Evolutionary conservation across 2,888 invertebrate species (phyloP).

Genomic region (Noctua fimbriata): DNA sequence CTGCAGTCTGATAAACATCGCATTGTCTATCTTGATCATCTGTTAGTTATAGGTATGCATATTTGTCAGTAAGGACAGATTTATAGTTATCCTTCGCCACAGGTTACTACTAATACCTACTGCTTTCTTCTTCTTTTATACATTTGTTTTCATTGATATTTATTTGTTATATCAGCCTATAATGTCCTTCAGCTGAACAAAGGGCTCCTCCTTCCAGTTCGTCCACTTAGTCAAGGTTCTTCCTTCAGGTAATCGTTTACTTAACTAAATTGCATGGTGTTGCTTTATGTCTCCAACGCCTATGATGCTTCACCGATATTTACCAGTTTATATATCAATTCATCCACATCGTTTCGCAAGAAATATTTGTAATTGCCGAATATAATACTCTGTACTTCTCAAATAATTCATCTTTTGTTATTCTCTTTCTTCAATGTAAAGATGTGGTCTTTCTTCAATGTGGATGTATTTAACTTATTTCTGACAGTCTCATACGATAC

Average conservation of each 20-base stretch:
- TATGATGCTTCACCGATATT: not conserved
- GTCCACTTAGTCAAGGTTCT: not conserved
- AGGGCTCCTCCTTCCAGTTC: not conserved
- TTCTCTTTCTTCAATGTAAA: not conserved
- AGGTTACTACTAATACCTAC: not conserved
- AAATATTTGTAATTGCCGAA: not conserved
- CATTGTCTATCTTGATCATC: not conserved
- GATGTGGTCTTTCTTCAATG: no score
- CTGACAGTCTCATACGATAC: not conserved
- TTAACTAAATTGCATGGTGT: not conserved
- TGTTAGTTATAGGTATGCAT: not conserved
- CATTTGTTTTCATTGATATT: not conserved
- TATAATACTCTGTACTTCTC: not conserved
- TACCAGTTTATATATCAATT: not conserved
- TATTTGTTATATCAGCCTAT: not conserved
- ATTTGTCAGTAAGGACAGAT: not conserved
- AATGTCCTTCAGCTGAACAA: not conserved
- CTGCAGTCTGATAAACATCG: not conserved
- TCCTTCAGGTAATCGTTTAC: not conserved
- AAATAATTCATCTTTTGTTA: not conserved
- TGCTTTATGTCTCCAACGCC: not conserved
- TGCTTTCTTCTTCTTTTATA: not conserved
- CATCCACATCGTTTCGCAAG: not conserved
- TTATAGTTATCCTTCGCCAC: not conserved
- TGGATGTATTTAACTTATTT: not conserved